These are phyloP conservation scores for Dendroctonus ponderosae DNA, from an alignment of 1,140 invertebrate genomes.

Conservation along the genomic window DNA sequence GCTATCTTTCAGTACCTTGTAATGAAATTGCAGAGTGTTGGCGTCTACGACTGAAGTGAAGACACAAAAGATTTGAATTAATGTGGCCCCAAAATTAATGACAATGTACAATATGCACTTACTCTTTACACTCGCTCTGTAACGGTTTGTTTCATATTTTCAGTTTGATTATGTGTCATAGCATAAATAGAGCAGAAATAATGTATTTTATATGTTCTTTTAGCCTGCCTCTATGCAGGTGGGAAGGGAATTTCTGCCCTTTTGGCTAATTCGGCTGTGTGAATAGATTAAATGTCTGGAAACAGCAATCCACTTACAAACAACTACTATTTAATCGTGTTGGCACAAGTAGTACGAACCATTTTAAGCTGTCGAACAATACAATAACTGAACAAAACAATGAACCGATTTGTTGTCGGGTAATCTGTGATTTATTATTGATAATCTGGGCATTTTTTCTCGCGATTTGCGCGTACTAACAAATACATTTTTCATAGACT, in stretches of 20 bases:
- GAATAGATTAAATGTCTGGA: background rate
- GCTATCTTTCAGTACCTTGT: no score
- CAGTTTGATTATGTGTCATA: no score
- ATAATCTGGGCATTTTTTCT: constrained; percentile 7
- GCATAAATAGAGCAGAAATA: no score
- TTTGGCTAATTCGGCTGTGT: background rate
- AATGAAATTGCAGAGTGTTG: no score
- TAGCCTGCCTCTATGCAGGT: no score
- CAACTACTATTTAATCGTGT: constrained; percentile 5
- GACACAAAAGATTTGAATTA: no score
- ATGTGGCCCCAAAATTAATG: no score
- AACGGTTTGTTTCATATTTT: no score
- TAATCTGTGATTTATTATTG: constrained; percentile 20
- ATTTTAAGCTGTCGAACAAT: constrained; percentile 16
- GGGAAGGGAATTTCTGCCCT: background rate
- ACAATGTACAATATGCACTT: no score
- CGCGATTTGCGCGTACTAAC: background rate
- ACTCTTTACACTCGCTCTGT: no score
- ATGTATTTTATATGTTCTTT: no score
- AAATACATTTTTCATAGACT: constrained; percentile 18
- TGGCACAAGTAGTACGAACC: constrained; percentile 5
- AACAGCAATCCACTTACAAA: constrained; percentile 7
- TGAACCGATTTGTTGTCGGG: constrained; percentile 4
- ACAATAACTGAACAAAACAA: constrained; percentile 11
- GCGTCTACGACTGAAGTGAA: no score